A percentile compares a stretch with the other conserved stretches of the same genome.
phyloP scores from a whole-genome alignment of 23 tunicate species.

The Oikopleura dioica region DNA sequence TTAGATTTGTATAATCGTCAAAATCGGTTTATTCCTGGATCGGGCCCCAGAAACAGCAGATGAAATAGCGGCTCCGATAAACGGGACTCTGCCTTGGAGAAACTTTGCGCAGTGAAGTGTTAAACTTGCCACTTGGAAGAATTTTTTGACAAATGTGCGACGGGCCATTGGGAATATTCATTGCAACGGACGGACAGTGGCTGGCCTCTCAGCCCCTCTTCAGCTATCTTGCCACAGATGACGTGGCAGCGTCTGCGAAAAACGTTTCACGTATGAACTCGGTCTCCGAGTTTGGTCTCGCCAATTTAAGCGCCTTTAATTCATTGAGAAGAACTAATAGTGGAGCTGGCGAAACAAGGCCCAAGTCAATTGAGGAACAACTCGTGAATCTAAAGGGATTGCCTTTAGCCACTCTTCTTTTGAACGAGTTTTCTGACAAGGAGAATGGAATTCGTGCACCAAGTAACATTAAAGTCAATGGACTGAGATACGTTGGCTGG shows the following conservation, averaged over 20 bases:
- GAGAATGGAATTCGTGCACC: background rate
- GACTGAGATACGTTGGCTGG: background rate
- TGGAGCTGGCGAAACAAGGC: background rate
- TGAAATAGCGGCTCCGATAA: too few species aligned
- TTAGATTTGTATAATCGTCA: too few species aligned
- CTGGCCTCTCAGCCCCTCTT: background rate
- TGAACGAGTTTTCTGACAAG: background rate
- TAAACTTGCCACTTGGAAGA: too few species aligned
- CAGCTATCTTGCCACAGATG: background rate
- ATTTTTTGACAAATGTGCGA: too few species aligned
- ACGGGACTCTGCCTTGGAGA: too few species aligned
- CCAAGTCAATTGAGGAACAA: background rate
- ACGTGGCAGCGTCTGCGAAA: background rate
- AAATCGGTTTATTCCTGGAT: too few species aligned
- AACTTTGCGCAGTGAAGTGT: too few species aligned
- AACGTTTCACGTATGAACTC: background rate
- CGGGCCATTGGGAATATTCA: background rate
- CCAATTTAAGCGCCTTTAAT: background rate
- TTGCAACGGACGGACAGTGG: background rate
- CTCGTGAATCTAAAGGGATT: background rate
- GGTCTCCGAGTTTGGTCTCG: background rate
- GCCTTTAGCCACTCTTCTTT: background rate
- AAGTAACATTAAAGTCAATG: conserved; percentile 5
- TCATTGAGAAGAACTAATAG: background rate
- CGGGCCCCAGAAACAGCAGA: too few species aligned